Evolutionary conservation across 1,140 invertebrate species (phyloP).

Genomic region (Acromyrmex charruanus): DNA sequence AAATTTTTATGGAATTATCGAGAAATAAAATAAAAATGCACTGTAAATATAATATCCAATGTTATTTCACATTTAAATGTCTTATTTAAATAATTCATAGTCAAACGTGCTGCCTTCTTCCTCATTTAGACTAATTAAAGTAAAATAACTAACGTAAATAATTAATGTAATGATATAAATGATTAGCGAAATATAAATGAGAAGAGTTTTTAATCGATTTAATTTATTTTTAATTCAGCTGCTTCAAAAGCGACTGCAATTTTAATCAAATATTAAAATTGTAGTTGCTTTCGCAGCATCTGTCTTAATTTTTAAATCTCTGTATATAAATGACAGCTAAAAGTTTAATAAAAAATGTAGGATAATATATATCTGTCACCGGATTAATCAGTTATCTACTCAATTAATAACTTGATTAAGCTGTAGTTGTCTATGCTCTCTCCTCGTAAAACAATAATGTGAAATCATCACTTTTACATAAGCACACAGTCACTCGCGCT

Average conservation of each 20-base stretch:
- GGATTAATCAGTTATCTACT: neutral
- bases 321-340: neutral
- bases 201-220: neutral
- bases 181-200: too few species aligned
- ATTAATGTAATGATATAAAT: neutral
- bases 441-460: neutral
- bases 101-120: neutral
- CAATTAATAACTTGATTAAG: neutral
- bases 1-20: neutral
- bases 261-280: neutral
- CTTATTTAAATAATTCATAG: neutral
- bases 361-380: neutral
- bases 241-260: too few species aligned
- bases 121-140: neutral
- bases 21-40: neutral
- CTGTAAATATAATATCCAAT: neutral
- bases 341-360: neutral
- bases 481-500: neutral
- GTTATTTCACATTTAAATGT: neutral
- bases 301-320: neutral
- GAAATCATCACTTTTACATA: neutral
- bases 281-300: neutral
- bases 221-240: neutral
- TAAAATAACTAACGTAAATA: neutral
- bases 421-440: neutral